Evolutionary conservation across 2,888 invertebrate genomes (phyloP).

Genomic region (Ephialtes manifestator): DNA sequence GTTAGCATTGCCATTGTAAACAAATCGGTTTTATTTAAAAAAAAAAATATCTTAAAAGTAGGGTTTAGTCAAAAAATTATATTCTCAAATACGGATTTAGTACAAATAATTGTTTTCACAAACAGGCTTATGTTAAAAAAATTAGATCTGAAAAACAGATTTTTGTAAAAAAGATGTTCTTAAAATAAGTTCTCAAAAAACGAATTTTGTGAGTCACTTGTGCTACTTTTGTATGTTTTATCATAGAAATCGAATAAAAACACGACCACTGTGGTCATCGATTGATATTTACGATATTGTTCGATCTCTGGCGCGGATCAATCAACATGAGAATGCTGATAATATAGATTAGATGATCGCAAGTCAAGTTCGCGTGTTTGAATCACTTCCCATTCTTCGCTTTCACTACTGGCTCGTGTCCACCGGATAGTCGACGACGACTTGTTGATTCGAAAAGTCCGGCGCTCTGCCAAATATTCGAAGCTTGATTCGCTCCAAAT

Average conservation of each 20-base stretch:
- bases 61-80: too few species aligned
- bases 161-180: too few species aligned
- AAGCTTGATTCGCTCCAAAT: conserved; percentile 6
- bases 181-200: too few species aligned
- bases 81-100: too few species aligned
- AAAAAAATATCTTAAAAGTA: too few species aligned
- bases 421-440: conserved; percentile 30
- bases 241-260: not conserved
- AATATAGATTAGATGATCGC: not conserved
- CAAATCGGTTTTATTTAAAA: too few species aligned
- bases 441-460: conserved; percentile 59
- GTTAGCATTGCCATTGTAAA: too few species aligned
- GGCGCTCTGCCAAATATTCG: conserved; percentile 54
- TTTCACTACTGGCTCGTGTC: not conserved
- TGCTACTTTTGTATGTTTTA: not conserved
- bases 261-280: not conserved
- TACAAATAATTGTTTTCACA: too few species aligned
- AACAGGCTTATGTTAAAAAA: too few species aligned
- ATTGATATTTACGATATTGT: not conserved
- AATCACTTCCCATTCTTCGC: conserved; percentile 7
- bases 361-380: conserved; percentile 14
- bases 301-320: not conserved
- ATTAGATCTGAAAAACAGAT: too few species aligned
- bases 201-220: not conserved
- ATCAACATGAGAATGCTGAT: not conserved